phyloP scores from a whole-genome alignment of 30 jellyfish, hydroid and myxozoan species.

The Chironex yamaguchii region DNA sequence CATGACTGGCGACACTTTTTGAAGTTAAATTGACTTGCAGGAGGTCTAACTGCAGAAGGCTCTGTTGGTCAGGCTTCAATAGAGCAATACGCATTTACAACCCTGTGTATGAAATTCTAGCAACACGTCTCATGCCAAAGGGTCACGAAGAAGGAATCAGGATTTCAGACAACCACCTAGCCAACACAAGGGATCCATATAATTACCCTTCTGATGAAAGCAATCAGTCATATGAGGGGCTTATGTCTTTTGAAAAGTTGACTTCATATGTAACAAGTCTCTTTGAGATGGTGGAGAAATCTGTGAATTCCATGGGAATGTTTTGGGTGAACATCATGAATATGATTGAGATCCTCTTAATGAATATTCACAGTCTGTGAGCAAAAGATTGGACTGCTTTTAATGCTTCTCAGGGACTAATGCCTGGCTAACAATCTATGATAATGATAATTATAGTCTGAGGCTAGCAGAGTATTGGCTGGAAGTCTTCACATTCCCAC shows the following conservation, averaged over 20 bases:
- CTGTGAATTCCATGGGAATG: neutral
- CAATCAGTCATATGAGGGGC: neutral
- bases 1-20: too few species aligned
- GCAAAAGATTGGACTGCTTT: constrained; percentile 47
- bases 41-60: constrained; percentile 18
- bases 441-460: neutral
- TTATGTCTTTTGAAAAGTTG: neutral
- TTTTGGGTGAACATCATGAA: neutral
- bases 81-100: constrained; percentile 23
- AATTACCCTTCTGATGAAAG: neutral
- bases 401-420: constrained; percentile 41
- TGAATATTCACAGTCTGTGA: neutral
- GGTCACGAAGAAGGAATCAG: constrained; percentile 33
- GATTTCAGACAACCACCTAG: constrained; percentile 23
- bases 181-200: neutral
- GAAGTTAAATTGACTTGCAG: too few species aligned
- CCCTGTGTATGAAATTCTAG: constrained; percentile 31
- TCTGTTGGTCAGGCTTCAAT: constrained; percentile 25
- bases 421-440: constrained; percentile 58
- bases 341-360: neutral
- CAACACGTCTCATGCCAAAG: constrained; percentile 18
- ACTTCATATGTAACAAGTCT: neutral
- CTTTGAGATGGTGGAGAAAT: neutral
- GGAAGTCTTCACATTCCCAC: neutral
- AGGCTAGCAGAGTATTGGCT: neutral